These are phyloP conservation scores for Chromoteleia sp. DNA, from an alignment of 2,888 invertebrate genomes.

Conservation along the genomic window DNA sequence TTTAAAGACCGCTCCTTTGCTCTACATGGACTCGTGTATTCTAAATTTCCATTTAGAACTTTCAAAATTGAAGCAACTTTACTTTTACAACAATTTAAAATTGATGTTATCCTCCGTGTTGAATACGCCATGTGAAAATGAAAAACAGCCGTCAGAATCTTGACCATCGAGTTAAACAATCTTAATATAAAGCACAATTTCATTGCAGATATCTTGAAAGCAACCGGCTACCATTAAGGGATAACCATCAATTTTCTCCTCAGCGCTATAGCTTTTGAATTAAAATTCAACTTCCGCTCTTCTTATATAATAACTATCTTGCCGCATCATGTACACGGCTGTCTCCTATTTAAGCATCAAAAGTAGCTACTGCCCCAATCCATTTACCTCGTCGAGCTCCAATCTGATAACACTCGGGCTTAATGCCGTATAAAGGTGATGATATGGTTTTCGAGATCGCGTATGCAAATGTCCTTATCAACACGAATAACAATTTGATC, in stretches of 20 bases:
- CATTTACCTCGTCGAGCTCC: constrained; percentile 37
- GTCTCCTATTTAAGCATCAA: constrained; percentile 58
- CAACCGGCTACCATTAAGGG: constrained; percentile 17
- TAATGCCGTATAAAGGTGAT: constrained; percentile 52
- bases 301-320: constrained; percentile 31
- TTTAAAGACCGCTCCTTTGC: no score
- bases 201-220: constrained; percentile 14
- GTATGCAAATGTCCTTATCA: constrained; percentile 55
- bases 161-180: constrained; percentile 8
- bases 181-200: constrained; percentile 22
- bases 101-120: no score
- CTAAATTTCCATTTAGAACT: no score
- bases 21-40: no score
- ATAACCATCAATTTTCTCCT: constrained; percentile 8
- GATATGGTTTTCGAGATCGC: constrained; percentile 58
- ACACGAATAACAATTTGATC: constrained; percentile 57
- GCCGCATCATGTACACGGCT: constrained; percentile 43
- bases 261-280: constrained; percentile 21
- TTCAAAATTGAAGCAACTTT: no score
- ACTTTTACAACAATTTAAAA: no score
- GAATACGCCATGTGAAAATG: no score
- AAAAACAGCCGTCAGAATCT: no score
- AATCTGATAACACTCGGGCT: constrained; percentile 44
- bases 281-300: constrained; percentile 56
- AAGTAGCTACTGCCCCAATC: constrained; percentile 58